Base-by-base conservation (phyloP, 2,113 vertebrate genomes). In the Urocolius indicus region DNA sequence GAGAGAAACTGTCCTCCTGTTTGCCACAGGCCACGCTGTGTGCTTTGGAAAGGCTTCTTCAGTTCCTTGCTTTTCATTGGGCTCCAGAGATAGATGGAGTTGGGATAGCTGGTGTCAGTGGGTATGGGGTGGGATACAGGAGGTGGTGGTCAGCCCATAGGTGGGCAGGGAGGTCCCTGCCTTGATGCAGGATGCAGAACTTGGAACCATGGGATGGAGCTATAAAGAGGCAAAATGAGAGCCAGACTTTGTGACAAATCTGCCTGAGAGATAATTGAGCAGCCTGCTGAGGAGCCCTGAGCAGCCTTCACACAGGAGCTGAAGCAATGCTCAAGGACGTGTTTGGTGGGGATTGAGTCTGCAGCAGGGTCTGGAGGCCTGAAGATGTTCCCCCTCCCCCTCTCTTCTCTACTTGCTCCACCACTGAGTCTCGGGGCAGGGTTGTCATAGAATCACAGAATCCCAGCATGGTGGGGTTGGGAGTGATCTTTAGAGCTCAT, bases 351-450 rank as follows among this genome's bases (percentile, higher is more conserved):
- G 22, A 0, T 7, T 49, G 26, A 57, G 26, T 22, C 32, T 45
- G 48, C 62, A 63, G 63, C 0, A 0, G 18, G 45, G 23, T 13
- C 49, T 69, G 55, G 43, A n/a, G 49, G 57, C 21, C 32, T 0
- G 2, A 36, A 63, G 32, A 17, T 48, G 29, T 49, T 58, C 4
- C 13, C 66, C 10, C 32, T 41, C 84, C 20, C 27, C 29, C 66
- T 38, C 3, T 14, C 30, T 63, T 23, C 59, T 54, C 11, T 38
- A 7, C 16, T 5, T 55, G 58, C 38, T 32, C 24, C 59, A 75
- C 80, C 75, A 18, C 66, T 24, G 52, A 32, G 24, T 24, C 30
- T 24, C 1, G 2, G 5, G 27, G 18, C 45, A 43, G 46, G 49
- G 17, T 3, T 69, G 54, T 27, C n/a, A n/a, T n/a, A n/a, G n/a